A percentile compares a stretch with the other conserved stretches of the same genome.
Evolutionary conservation across 2,113 vertebrate species (phyloP).

Genomic region (Porphyrio hochstetteri): DNA sequence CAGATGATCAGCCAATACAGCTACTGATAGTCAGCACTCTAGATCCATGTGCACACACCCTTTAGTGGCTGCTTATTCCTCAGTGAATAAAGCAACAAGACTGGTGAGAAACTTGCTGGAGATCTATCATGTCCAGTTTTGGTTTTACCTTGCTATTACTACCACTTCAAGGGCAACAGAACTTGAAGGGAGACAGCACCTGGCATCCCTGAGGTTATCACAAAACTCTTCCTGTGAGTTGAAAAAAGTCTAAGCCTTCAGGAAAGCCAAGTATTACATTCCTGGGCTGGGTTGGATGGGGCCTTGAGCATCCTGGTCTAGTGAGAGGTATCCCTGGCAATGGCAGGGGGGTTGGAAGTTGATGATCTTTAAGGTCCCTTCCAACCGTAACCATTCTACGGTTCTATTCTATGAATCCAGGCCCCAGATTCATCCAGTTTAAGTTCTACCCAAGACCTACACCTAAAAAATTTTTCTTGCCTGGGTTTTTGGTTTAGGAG

Average conservation of each 20-base stretch:
- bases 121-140: neutral
- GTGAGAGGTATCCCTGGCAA: no score
- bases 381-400: no score
- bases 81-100: neutral
- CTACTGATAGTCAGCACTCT: neutral
- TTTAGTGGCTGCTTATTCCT: neutral
- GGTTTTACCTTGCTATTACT: neutral
- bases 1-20: neutral
- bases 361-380: no score
- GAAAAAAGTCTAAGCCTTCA: neutral
- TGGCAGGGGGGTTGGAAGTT: no score
- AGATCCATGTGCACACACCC: rapidly evolving
- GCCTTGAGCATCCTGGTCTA: no score
- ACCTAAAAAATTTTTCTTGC: neutral
- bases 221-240: neutral
- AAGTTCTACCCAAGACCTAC: neutral
- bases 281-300: neutral
- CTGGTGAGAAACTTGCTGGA: neutral
- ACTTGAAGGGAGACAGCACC: neutral
- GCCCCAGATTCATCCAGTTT: neutral
- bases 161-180: neutral
- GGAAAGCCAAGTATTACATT: neutral
- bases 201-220: neutral
- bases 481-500: neutral
- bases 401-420: neutral